Base-by-base conservation (phyloP, 2,797 vertebrate genomes). In the Pangasius macronema region DNA sequence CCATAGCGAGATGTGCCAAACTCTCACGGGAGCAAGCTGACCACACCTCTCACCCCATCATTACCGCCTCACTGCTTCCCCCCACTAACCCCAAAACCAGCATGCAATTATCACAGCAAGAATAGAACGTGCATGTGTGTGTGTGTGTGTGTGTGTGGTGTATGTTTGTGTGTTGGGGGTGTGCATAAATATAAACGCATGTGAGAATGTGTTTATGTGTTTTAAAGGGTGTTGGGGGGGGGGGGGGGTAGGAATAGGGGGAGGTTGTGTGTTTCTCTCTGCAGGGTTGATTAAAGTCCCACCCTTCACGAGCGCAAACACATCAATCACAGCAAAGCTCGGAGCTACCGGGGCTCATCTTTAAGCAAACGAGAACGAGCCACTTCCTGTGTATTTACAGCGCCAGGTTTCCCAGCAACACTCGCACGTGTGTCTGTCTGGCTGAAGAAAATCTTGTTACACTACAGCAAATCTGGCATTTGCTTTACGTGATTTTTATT, bases 31-130 rank as follows among this genome's bases (percentile, higher is more conserved):
- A 91, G 83, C 33, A 79, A 87, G 59, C 65, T 89, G 87, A 88
- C 95, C 94, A 94, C 94, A 93, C 93, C 91, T 91, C 92, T 87
- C 92, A 95, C 91, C 93, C 93, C 89, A 90, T 95, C 92, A 95
- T 95, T 95, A 95, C 91, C 87, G 92, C 94, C 92, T 93, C 90
- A 93, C 94, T 93, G 86, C 84, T 67, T 94, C 73, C 65, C 77
- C 77, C 76, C 82, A 77, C 87, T 91, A 91, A 92, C 91, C 94
- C 87, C 82, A 85, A 93, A 92, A 92, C 93, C 94, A 95, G 90
- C 92, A 91, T 95, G 88, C 93, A 95, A 95, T 95, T 95, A 94
- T 92, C 93, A 94, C 92, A 90, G 93, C 91, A 84, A 86, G 73
- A 90, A 88, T 87, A 90, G 82, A 88, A 85, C 18, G 18, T 27